Base-by-base conservation (phyloP, 2,888 invertebrate species). In the Trypoxylon attenuatum region DNA sequence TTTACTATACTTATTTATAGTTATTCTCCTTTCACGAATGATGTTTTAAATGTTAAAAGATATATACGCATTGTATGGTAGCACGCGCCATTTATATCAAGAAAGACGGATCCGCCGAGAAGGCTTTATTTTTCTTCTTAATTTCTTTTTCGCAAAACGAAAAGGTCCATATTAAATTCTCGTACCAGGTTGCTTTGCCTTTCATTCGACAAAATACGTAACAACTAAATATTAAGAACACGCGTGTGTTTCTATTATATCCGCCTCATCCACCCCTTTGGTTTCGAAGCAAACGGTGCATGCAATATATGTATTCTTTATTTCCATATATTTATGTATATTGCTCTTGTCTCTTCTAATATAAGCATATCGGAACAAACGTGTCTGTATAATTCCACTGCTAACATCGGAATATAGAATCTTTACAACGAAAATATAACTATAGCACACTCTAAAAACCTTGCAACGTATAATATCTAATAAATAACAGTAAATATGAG, bases 21-120 rank as follows among this genome's bases (percentile, higher is more conserved):
- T 68, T 55, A 55, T 46, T 58, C 39, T 4, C 27, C 27, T 19
- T 53, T 59, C 60, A 56, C 62, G 53, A 56, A 66, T 61, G 65
- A 69, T 62, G 57, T 46, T 53, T n/a, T n/a, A n/a, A n/a, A n/a
- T n/a, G n/a, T n/a, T n/a, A n/a, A n/a, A n/a, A n/a, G n/a, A n/a
- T 58, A 63, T 55, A 53, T 75, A 25, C 52, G 65, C 22, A 38
- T 56, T 18, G 57, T 72, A 69, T 63, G 25, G 25, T 71, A 74
- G 59, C 56, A 41, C 60, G 60, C 46, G 41, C 15, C 46, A 64
- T 65, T 58, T 51, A 49, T 47, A 47, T 49, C 52, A 33, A 64
- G 49, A 69, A 47, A 57, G 33, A 52, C 42, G 56, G 56, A 46
- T 57, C 53, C 68, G 51, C 47, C 45, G 49, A 25, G 42, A n/a